Conservation (phyloP, 2,888 invertebrate genomes). For the Eumerus sabulonum region DNA sequence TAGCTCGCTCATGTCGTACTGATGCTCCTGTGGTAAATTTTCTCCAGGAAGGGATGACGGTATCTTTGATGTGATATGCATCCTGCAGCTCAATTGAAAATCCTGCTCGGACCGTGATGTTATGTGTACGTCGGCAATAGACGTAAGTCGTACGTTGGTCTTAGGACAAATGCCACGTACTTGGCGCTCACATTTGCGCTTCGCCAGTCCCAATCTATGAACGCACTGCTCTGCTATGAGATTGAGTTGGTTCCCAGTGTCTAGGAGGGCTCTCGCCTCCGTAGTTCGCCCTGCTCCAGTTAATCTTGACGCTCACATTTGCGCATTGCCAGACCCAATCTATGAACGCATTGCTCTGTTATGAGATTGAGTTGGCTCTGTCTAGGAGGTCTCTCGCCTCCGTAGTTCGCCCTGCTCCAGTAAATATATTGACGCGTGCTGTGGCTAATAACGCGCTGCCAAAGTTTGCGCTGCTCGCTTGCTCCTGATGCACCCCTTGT, state of each 20-base stretch:
- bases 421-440: too few species aligned
- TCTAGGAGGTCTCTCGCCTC: too few species aligned
- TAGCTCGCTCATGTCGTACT: neutral
- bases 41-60: neutral
- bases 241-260: constrained; percentile 14
- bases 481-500: too few species aligned
- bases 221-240: constrained; percentile 19
- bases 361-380: neutral
- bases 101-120: neutral
- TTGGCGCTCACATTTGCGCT: constrained; percentile 1
- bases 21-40: neutral
- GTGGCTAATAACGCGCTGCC: too few species aligned
- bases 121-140: neutral
- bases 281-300: neutral
- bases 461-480: too few species aligned
- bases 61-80: neutral
- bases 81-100: constrained; percentile 4
- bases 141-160: neutral
- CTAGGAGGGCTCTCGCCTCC: constrained; percentile 13
- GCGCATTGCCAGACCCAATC: neutral
- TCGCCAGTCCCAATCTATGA: constrained; percentile 6
- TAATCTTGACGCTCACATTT: neutral
- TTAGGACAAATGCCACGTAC: constrained; percentile 5
- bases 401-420: too few species aligned
- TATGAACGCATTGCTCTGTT: too few species aligned